These are phyloP conservation scores for Holocentrus rufus DNA, from an alignment of 2,797 vertebrate species.

Conservation along the genomic window DNA sequence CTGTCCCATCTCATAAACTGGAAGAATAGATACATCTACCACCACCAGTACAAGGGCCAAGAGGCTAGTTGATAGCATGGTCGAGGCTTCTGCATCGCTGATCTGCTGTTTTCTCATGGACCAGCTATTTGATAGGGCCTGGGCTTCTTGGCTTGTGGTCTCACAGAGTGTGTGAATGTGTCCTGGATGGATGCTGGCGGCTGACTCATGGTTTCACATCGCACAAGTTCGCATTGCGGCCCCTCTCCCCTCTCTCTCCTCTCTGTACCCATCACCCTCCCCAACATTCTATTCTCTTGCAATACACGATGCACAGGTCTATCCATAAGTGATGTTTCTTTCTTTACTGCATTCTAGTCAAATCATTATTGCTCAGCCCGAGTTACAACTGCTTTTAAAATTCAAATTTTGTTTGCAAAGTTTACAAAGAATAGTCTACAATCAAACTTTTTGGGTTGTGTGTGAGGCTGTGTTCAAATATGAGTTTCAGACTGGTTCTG, in stretches of 20 bases:
- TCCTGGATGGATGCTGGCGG: constrained; percentile 25
- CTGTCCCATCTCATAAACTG: constrained; percentile 44
- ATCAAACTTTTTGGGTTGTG: no score
- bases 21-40: constrained; percentile 21
- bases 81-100: constrained; percentile 20
- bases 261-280: no score
- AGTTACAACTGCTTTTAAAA: no score
- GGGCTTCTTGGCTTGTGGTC: constrained; percentile 21
- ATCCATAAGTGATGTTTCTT: no score
- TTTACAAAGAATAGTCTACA: no score
- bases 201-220: constrained; percentile 15
- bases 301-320: no score
- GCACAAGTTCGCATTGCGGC: neutral
- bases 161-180: constrained; percentile 34
- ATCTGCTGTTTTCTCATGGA: constrained; percentile 45
- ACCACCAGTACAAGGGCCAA: constrained; percentile 36
- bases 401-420: no score
- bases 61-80: constrained; percentile 42
- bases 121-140: constrained; percentile 45
- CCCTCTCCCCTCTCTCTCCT: neutral
- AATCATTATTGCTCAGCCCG: no score
- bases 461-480: no score
- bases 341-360: no score
- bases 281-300: no score
- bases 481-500: no score